Evolutionary conservation across 2,888 invertebrate genomes (phyloP).

Genomic region (Melinaea menophilus): DNA sequence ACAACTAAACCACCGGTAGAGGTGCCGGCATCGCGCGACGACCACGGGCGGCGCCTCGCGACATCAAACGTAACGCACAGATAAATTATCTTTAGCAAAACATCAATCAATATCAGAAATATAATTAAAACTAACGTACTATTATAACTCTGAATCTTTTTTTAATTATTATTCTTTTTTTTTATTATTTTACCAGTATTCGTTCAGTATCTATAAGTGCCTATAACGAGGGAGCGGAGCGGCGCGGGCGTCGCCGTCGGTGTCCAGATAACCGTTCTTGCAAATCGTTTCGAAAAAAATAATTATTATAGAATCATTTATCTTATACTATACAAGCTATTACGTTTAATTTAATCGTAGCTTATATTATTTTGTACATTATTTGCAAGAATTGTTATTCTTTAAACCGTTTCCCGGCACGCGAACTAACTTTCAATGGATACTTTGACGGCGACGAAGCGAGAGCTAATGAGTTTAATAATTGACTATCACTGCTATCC

Average conservation of each 20-base stretch:
- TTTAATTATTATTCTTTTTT: slow-evolving; percentile 37
- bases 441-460: slow-evolving; percentile 37
- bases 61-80: slow-evolving; percentile 65
- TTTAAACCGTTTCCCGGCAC: slow-evolving; percentile 2
- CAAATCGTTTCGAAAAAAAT: slow-evolving; percentile 14
- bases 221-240: slow-evolving; percentile 56
- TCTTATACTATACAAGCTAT: slow-evolving; percentile 22
- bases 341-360: slow-evolving; percentile 15
- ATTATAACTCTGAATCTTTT: slow-evolving; percentile 69
- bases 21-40: slow-evolving; percentile 11
- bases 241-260: slow-evolving; percentile 40
- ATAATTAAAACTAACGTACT: slow-evolving; percentile 76
- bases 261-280: slow-evolving; percentile 8
- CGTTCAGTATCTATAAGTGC: slow-evolving; percentile 61
- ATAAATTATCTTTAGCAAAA: slow-evolving; percentile 76
- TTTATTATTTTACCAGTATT: slow-evolving; percentile 54
- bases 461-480: slow-evolving; percentile 53
- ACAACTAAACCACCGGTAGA: not conserved
- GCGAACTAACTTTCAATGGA: slow-evolving; percentile 1
- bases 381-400: slow-evolving; percentile 15
- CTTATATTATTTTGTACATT: slow-evolving; percentile 13
- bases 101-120: slow-evolving; percentile 76
- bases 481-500: slow-evolving; percentile 65
- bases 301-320: slow-evolving; percentile 9
- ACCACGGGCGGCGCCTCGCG: slow-evolving; percentile 37